Conservation (phyloP, 1,140 invertebrate genomes). For the Drosophila burlai region DNA sequence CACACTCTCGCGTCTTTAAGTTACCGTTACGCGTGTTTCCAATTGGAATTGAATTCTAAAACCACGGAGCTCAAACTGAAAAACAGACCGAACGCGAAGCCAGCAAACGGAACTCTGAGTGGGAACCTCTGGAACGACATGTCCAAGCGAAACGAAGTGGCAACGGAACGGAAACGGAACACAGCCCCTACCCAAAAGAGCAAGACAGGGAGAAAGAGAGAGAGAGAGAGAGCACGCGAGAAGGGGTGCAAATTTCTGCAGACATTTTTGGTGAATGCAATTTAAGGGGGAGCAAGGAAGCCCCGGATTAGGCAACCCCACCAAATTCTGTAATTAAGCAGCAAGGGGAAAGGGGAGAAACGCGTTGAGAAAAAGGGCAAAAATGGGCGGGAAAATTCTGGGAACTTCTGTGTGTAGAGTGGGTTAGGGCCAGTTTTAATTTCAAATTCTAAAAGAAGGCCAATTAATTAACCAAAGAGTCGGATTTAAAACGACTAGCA, state of each 20-base stretch:
- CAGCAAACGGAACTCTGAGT: conserved; percentile 76
- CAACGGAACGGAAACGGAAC: conserved; percentile 45
- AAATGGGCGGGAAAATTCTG: conserved; percentile 4
- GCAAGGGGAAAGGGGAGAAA: conserved; percentile 5
- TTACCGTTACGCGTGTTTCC: conserved; percentile 49
- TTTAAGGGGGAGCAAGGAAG: conserved; percentile 14
- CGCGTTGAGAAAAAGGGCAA: conserved; percentile 6
- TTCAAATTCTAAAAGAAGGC: conserved; percentile 72
- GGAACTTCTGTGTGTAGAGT: background rate
- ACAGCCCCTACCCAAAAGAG: conserved; percentile 31
- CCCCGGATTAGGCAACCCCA: conserved; percentile 35
- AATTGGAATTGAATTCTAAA: conserved; percentile 49
- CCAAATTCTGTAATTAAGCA: conserved; percentile 67
- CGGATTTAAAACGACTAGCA: conserved; percentile 53
- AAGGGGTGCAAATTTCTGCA: conserved; percentile 13
- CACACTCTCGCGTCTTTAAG: conserved; percentile 1
- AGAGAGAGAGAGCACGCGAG: background rate
- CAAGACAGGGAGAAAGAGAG: background rate
- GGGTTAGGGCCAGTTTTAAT: conserved; percentile 66
- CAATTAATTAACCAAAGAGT: conserved; percentile 76
- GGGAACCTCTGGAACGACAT: conserved; percentile 41
- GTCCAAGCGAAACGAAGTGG: conserved; percentile 48
- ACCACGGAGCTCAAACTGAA: conserved; percentile 27
- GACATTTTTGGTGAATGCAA: conserved; percentile 41
- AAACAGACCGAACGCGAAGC: conserved; percentile 71